Base-by-base conservation (phyloP, 2,113 vertebrate genomes). In the Melanerpes aurifrons region DNA sequence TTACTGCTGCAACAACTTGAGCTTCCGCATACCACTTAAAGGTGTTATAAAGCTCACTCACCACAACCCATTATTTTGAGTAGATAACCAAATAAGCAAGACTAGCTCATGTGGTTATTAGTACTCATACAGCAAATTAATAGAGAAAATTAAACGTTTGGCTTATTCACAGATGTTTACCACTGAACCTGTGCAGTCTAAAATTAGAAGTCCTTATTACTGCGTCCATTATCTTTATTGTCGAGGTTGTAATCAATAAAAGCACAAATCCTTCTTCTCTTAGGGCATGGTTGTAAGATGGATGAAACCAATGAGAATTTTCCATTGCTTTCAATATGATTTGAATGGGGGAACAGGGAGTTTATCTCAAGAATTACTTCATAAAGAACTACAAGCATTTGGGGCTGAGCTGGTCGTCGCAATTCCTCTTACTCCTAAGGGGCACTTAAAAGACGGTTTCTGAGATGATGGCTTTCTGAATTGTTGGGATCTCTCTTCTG, bases 151-250 rank as follows among this genome's bases (percentile, higher is more conserved):
- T 6, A 93, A 82, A 31, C 47, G 35, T 96, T 96, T 94, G 50
- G 57, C 31, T 87, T 94, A 71, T 92, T 94, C 81, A 92, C 77
- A 89, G 88, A 69, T 93, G 94, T 92, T 93, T 96, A 82, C 63
- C 43, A 54, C 17, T 47, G 21, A 64, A 29, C 37, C 53, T 69
- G 1, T 24, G 15, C 35, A 72, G 40, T 63, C 86, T 86, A 90
- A 96, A 96, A 75, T 92, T 93, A 94, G 93, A 90, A 94, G 78
- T 62, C 50, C 70, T 92, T 92, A 88, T 95, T 94, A 72, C 73
- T 64, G 13, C 3, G 0, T 94, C 50, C 66, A 63, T 91, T 94
- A 77, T 89, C 90, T 95, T 90, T 95, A 88, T n/a, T 78, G 88
- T 90, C 68, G 70, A 48, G 53, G 47, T 59, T 90, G 40, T 56